These are phyloP conservation scores for Aspiorhynchus laticeps DNA, from an alignment of 2,113 vertebrate genomes.

Conservation along the genomic window DNA sequence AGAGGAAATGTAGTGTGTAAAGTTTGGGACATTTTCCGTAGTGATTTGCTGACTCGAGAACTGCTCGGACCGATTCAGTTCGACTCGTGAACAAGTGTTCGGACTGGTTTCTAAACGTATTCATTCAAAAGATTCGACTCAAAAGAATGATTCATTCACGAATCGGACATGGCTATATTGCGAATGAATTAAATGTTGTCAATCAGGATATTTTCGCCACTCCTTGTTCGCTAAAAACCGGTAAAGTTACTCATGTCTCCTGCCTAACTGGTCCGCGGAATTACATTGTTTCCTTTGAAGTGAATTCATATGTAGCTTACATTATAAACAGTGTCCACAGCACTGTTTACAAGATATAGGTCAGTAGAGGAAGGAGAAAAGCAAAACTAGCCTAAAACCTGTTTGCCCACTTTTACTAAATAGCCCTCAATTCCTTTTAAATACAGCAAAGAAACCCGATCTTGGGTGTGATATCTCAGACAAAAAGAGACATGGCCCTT, in stretches of 20 bases:
- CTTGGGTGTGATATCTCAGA: neutral
- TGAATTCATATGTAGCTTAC: neutral
- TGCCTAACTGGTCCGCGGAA: neutral
- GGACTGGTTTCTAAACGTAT: neutral
- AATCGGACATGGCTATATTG: neutral
- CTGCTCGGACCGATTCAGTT: too few species aligned
- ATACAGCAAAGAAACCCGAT: neutral
- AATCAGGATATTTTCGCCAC: neutral
- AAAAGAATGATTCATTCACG: neutral
- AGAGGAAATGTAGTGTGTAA: neutral
- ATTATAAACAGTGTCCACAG: neutral
- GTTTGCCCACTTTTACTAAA: neutral
- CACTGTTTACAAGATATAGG: neutral
- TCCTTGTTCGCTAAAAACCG: neutral
- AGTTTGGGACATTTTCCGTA: too few species aligned
- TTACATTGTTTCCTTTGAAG: neutral
- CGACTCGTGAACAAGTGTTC: too few species aligned
- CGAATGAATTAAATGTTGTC: neutral
- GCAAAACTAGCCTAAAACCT: neutral
- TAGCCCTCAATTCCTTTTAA: neutral
- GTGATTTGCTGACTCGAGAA: too few species aligned
- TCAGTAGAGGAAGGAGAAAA: neutral
- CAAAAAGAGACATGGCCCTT: slow-evolving; percentile 37
- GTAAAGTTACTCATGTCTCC: neutral
- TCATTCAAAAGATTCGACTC: neutral